A percentile compares a stretch with the other conserved stretches of the same genome.
These are phyloP conservation scores for Diploscapter pachys DNA, from an alignment of 1,140 invertebrate genomes.

Conservation along the genomic window DNA sequence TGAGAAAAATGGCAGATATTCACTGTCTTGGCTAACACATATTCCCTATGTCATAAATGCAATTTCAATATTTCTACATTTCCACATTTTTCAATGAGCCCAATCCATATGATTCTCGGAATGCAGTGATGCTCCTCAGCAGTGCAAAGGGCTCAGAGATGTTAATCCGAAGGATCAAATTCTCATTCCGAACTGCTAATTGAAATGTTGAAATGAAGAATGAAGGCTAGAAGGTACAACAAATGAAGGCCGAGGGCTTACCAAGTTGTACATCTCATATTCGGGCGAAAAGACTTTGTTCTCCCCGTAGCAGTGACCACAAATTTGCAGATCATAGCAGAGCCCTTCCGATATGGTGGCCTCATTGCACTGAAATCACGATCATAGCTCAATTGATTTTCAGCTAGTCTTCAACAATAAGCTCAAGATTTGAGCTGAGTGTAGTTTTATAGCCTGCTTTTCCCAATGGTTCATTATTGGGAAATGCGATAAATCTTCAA, in stretches of 20 bases:
- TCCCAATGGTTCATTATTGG: too few relatives aligned
- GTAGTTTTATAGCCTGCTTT: too few relatives aligned
- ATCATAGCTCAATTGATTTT: too few relatives aligned
- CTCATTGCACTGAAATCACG: not conserved
- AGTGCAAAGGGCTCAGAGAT: not conserved
- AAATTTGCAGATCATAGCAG: constrained; percentile 34
- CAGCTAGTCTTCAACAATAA: too few relatives aligned
- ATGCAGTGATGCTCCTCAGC: not conserved
- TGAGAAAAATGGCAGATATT: too few relatives aligned
- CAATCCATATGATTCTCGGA: not conserved
- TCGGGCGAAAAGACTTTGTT: constrained; percentile 14
- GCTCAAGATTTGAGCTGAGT: too few relatives aligned
- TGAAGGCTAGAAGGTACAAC: not conserved
- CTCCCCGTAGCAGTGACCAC: constrained; percentile 39
- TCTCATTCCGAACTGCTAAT: not conserved
- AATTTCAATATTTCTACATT: too few relatives aligned
- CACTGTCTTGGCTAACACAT: too few relatives aligned
- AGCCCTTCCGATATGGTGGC: constrained; percentile 26
- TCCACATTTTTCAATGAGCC: too few relatives aligned
- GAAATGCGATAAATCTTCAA: too few relatives aligned
- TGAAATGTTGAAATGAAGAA: not conserved
- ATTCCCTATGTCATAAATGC: too few relatives aligned
- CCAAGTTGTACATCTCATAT: constrained; percentile 39
- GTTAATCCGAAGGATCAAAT: not conserved
- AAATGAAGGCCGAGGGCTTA: constrained; percentile 12